These are phyloP conservation scores for Melieria crassipennis DNA, from an alignment of 2,888 invertebrate species.

Conservation along the genomic window DNA sequence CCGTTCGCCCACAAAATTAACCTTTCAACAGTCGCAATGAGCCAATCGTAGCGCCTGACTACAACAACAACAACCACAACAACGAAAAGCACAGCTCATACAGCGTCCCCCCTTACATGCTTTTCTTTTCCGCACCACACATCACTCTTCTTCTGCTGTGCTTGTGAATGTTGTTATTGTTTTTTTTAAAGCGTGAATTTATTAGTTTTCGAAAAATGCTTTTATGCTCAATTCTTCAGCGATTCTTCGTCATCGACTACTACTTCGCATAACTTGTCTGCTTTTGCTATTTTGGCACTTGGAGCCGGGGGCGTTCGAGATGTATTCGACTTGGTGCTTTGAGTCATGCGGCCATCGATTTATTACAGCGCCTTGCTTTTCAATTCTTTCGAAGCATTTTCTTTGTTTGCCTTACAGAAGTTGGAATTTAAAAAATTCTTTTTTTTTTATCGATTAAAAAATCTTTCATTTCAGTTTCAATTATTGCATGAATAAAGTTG, in stretches of 20 bases:
- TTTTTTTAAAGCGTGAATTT: not conserved
- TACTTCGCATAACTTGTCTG: not conserved
- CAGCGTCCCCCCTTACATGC: not conserved
- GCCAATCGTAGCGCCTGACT: not conserved
- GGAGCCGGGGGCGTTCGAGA: too few species aligned
- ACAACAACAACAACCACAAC: not conserved
- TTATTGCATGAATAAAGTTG: not conserved
- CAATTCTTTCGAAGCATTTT: too few species aligned
- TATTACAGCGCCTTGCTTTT: not conserved
- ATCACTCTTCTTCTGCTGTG: not conserved
- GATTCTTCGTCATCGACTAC: not conserved
- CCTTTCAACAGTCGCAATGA: not conserved
- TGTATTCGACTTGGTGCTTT: too few species aligned
- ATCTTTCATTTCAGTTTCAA: not conserved
- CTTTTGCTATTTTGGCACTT: too few species aligned
- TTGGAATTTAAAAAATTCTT: too few species aligned
- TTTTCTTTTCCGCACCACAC: not conserved
- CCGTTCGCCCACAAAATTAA: slow-evolving; percentile 26
- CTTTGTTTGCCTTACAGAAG: too few species aligned
- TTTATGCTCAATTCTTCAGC: not conserved
- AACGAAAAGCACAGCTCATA: not conserved
- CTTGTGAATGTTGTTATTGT: not conserved
- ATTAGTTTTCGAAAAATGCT: slow-evolving; percentile 1
- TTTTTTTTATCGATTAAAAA: not conserved
- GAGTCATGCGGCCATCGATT: not conserved